These are phyloP conservation scores for Odontothrips loti DNA, from an alignment of 2,888 invertebrate genomes.

Conservation along the genomic window DNA sequence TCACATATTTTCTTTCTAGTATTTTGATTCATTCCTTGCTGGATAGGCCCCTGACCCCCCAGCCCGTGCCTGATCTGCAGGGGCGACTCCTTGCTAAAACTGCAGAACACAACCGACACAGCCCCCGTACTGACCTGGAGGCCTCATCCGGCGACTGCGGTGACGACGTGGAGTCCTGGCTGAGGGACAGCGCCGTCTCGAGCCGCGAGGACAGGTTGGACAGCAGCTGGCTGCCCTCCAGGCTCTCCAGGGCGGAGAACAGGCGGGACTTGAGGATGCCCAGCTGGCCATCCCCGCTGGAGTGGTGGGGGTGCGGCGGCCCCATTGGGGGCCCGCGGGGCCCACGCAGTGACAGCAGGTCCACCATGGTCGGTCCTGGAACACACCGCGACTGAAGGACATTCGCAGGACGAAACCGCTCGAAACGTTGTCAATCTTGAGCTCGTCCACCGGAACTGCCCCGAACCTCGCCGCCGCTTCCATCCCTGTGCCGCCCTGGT, in stretches of 20 bases:
- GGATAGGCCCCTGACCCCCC: too few relatives aligned
- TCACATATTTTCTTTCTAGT: too few relatives aligned
- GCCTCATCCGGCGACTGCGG: background rate
- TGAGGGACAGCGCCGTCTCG: slow-evolving; percentile 45
- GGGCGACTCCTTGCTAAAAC: too few relatives aligned
- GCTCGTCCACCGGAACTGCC: background rate
- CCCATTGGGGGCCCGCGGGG: background rate
- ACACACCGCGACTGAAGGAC: background rate
- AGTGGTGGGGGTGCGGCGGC: background rate
- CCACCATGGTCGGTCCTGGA: background rate
- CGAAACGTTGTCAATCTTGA: background rate
- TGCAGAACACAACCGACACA: too few relatives aligned
- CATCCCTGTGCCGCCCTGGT: too few relatives aligned
- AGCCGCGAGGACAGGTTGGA: slow-evolving; percentile 45
- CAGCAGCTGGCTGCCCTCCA: slow-evolving; percentile 23
- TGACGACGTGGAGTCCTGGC: slow-evolving; percentile 43
- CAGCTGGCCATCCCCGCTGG: background rate
- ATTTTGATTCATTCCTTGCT: too few relatives aligned
- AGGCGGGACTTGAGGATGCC: slow-evolving; percentile 6
- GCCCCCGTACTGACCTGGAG: background rate
- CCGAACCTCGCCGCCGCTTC: background rate
- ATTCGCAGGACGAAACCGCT: background rate
- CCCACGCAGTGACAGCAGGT: background rate
- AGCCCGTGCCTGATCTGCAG: too few relatives aligned
- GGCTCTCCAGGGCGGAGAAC: background rate